Percentiles rank a stretch among this genome's conserved stretches.
Conservation (phyloP, 2,888 invertebrate genomes). For the Microdon myrmicae region DNA sequence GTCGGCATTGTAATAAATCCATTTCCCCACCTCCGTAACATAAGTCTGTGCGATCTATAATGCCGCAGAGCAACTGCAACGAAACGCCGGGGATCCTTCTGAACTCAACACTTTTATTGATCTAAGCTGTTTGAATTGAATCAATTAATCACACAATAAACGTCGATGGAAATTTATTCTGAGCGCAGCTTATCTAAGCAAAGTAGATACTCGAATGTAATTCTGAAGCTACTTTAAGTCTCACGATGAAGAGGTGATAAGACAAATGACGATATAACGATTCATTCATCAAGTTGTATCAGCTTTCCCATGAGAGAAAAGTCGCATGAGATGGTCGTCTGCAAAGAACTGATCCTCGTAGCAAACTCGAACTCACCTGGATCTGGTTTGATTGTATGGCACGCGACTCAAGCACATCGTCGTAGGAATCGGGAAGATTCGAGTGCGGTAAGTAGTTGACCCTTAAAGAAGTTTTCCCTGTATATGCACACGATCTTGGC, state of each 20-base stretch:
- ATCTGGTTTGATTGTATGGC: constrained; percentile 35
- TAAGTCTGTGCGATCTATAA: too few species aligned
- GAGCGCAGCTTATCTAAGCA: constrained; percentile 17
- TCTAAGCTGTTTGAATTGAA: constrained; percentile 27
- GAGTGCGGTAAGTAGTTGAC: constrained; percentile 50
- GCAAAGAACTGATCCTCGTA: constrained; percentile 25
- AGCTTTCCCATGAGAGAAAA: not conserved
- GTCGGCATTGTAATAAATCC: constrained; percentile 38
- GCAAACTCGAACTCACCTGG: constrained; percentile 19
- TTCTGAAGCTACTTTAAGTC: not conserved
- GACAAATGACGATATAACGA: too few species aligned
- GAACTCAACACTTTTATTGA: too few species aligned
- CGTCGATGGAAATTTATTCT: constrained; percentile 32
- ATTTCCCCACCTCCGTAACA: constrained; percentile 11
- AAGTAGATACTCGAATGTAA: not conserved
- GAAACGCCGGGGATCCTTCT: too few species aligned
- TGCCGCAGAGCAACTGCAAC: too few species aligned
- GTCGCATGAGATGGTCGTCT: constrained; percentile 18
- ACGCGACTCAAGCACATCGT: constrained; percentile 42
- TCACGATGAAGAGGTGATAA: constrained; percentile 13
- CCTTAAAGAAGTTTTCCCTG: constrained; percentile 25
- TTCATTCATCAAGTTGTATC: not conserved
- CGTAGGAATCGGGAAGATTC: constrained; percentile 40
- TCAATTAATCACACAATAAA: constrained; percentile 32
- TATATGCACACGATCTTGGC: constrained; percentile 11